These are phyloP conservation scores for Poeciliopsis occidentalis DNA, from an alignment of 2,113 vertebrate genomes.

Conservation along the genomic window DNA sequence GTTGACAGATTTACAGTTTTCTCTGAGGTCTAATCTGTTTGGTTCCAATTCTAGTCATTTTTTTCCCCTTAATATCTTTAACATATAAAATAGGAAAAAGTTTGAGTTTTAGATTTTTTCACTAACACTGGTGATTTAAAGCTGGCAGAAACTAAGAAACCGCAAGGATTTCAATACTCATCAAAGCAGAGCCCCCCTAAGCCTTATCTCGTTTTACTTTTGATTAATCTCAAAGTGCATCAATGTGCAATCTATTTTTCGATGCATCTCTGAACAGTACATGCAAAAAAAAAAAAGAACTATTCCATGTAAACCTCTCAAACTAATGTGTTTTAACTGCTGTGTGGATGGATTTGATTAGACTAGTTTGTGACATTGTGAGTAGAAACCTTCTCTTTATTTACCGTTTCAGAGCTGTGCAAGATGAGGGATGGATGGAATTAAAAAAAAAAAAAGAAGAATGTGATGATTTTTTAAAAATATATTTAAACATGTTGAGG, in stretches of 20 bases:
- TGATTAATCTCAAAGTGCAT: no score
- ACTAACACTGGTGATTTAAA: not conserved
- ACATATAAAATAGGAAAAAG: not conserved
- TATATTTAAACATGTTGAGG: not conserved
- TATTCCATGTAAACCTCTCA: not conserved
- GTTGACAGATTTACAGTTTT: not conserved
- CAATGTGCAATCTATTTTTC: not conserved
- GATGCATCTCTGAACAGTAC: not conserved
- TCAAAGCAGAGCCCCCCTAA: no score
- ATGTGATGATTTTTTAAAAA: not conserved
- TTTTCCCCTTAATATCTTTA: not conserved
- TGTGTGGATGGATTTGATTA: not conserved
- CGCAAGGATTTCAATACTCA: no score
- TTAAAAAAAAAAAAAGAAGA: not conserved
- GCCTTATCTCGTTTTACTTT: no score
- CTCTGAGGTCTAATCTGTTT: not conserved
- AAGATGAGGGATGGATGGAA: not conserved
- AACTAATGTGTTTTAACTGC: not conserved
- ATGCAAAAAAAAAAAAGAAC: not conserved
- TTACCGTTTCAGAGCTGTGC: not conserved
- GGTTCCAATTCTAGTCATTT: not conserved
- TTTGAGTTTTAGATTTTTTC: not conserved
- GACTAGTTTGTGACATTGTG: not conserved
- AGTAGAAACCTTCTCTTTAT: not conserved
- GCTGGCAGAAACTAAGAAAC: not conserved